Evolutionary conservation across 2,797 vertebrate genomes (phyloP), one percentile per base, ranked within the genome.

Genomic region (Takifugu ocellatus): DNA sequence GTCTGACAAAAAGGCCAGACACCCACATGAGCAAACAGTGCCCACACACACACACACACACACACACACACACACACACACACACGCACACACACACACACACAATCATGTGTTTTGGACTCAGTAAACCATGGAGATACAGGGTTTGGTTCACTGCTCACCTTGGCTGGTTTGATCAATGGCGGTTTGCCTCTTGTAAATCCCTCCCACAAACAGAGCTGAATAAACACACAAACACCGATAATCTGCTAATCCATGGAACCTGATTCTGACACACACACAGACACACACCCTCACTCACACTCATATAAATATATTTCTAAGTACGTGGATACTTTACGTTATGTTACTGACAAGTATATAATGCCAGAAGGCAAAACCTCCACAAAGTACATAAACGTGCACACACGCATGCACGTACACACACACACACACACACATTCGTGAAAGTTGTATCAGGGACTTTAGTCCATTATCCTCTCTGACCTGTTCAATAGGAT

Each of bases 191-290:
- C 86, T 87, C 58, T 66, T 84, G 75, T 79, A 86, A 89, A 92
- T 90, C 90, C 88, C 86, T 84, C 79, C 75, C 73, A 87, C 90
- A 93, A 92, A 93, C 90, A 91, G 81, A 88, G 85, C 91, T 91
- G 87, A 91, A 90, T 85, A 91, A 91, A 92, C 89, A 91, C 87
- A 91, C 84, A 88, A 83, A 61, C 84, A 54, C 58, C 56, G 79
- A 81, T 91, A 92, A 92, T 92, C 90, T 85, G 68, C 86, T 92
- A 91, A 93, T 93, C 90, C 90, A 86, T 80, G 83, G 69, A 84
- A 84, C 81, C 80, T 77, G 79, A 79, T 79, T 82, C 70, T 76
- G 78, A 87, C 83, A 74, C 70, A 75, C 70, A 56, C 63, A 50
- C 64, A 62, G 66, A 47, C 56, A 49, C 59, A 43, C 61, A 49